Evolutionary conservation across 2,113 vertebrate species (phyloP).

Genomic region (Stomatorhinus ivindoensis): DNA sequence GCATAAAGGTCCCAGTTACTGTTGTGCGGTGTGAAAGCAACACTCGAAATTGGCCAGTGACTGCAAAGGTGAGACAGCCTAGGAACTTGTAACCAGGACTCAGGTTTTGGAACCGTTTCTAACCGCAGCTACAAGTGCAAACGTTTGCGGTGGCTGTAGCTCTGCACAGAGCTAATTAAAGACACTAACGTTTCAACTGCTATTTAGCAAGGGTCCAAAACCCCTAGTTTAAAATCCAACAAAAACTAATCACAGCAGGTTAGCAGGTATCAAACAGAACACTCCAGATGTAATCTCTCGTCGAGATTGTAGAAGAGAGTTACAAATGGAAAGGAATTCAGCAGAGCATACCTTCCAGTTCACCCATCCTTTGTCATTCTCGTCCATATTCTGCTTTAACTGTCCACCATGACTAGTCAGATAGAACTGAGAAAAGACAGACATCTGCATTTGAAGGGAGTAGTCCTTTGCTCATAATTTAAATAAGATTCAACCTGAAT

Average conservation of each 20-base stretch:
- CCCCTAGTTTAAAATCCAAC: background rate
- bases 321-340: slow-evolving; percentile 4
- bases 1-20: background rate
- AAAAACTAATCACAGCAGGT: background rate
- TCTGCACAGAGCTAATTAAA: background rate
- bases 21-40: background rate
- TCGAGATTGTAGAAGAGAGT: background rate
- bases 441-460: background rate
- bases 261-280: background rate
- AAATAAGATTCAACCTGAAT: background rate
- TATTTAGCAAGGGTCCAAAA: background rate
- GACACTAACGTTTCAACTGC: background rate
- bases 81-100: background rate
- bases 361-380: slow-evolving; percentile 92
- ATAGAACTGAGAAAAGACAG: slow-evolving; percentile 66
- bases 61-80: background rate
- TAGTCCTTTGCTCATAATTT: background rate
- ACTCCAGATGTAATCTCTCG: no score
- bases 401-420: slow-evolving; percentile 88
- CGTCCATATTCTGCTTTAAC: slow-evolving; percentile 87
- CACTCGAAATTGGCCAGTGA: background rate
- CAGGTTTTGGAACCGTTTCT: background rate
- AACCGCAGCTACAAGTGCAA: background rate
- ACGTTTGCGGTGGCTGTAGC: background rate
- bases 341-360: slow-evolving; percentile 85